A percentile compares a stretch with the other conserved stretches of the same genome.
phyloP scores from a whole-genome alignment of 1,140 invertebrate species.

The Meloidogyne exigua region DNA sequence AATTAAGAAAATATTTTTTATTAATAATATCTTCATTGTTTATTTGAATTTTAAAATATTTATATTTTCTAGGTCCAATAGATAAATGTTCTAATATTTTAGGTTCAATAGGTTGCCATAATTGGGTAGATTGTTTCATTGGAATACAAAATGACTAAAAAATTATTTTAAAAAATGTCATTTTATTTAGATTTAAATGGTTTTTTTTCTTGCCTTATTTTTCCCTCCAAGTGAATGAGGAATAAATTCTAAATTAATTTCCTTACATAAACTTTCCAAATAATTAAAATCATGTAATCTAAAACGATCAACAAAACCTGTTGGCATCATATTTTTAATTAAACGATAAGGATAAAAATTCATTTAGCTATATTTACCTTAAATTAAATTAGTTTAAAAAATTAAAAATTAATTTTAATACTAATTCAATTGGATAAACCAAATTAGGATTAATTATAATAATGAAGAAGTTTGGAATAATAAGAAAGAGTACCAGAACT shows the following conservation, averaged over 20 bases:
- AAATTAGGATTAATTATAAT: conserved; percentile 63
- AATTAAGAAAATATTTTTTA: conserved; percentile 43
- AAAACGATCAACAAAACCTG: conserved; percentile 61
- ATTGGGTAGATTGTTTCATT: conserved; percentile 39
- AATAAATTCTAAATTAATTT: conserved; percentile 57
- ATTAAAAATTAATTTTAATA: conserved; percentile 15
- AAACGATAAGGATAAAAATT: conserved; percentile 60
- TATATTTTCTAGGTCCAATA: conserved; percentile 49
- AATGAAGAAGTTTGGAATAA: conserved; percentile 61
- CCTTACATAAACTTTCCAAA: conserved; percentile 45
- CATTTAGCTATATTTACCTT: conserved; percentile 61
- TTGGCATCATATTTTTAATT: conserved; percentile 58
- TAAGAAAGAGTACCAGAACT: conserved; percentile 60
- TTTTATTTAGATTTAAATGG: no score
- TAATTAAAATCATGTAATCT: conserved; percentile 59
- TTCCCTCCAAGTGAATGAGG: conserved; percentile 54
- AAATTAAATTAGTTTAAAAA: not conserved
- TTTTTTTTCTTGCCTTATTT: conserved; percentile 47
- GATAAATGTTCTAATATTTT: conserved; percentile 50
- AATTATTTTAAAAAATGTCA: no score
- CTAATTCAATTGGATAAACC: conserved; percentile 60
- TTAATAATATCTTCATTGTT: conserved; percentile 16
- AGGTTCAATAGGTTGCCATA: conserved; percentile 49
- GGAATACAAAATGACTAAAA: conserved; percentile 55
- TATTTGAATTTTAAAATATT: conserved; percentile 47